Evolutionary conservation across 35 echinoderm and acorn worm genomes (phyloP).

Genomic region (Lytechinus variegatus): DNA sequence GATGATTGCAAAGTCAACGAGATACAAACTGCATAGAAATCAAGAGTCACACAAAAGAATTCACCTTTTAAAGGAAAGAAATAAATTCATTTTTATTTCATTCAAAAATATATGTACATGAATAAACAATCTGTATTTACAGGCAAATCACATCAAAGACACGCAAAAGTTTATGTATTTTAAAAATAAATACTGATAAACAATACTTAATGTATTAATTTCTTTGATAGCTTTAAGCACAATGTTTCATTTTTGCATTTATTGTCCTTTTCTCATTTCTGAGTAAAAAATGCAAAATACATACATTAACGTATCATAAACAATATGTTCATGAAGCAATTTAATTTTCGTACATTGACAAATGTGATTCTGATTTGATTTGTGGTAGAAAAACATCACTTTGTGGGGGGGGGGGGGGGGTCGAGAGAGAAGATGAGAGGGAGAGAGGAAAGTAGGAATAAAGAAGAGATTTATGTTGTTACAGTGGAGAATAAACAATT

Average conservation of each 20-base stretch:
- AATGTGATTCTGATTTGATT: too few species aligned
- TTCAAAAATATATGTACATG: constrained; percentile 20
- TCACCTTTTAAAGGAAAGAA: neutral
- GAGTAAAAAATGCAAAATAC: neutral
- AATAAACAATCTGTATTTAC: neutral
- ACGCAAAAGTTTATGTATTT: neutral
- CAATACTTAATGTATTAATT: neutral
- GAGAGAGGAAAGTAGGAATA: too few species aligned
- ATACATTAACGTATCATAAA: neutral
- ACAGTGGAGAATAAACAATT: too few species aligned
- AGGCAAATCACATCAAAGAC: neutral
- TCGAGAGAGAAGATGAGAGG: too few species aligned
- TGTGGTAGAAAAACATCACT: too few species aligned
- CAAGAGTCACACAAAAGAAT: neutral
- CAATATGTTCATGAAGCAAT: neutral
- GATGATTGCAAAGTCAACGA: too few species aligned
- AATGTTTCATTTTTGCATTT: neutral
- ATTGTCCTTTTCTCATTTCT: neutral
- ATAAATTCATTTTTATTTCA: neutral
- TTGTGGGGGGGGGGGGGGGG: too few species aligned
- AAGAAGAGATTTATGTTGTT: too few species aligned
- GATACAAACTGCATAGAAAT: neutral
- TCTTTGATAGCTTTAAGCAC: neutral
- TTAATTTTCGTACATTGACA: neutral
- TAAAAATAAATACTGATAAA: neutral